These are phyloP conservation scores for Trachops cirrhosus DNA, from an alignment of 2,797 vertebrate species.

Conservation along the genomic window DNA sequence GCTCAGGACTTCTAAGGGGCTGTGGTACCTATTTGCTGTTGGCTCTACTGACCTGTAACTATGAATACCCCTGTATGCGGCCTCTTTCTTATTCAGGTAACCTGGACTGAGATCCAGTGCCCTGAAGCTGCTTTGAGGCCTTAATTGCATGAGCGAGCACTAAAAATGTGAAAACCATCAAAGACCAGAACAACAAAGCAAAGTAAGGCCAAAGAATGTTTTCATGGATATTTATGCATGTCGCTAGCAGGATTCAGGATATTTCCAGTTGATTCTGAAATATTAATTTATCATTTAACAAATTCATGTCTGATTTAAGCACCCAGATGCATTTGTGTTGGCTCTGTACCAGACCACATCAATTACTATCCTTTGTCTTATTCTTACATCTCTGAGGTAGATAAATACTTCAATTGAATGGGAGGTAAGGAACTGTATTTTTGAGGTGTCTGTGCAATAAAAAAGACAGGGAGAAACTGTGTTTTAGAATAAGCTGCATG, in stretches of 20 bases:
- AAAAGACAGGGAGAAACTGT: not conserved
- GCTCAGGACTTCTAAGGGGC: not conserved
- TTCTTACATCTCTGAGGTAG: not conserved
- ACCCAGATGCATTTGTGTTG: not conserved
- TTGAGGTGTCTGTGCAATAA: conserved; percentile 10
- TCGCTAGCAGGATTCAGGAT: conserved; percentile 5
- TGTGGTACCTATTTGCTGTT: conserved; percentile 1
- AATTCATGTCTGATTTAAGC: conserved; percentile 28
- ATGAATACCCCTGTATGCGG: not conserved
- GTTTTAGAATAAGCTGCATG: not conserved
- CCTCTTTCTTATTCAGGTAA: not conserved
- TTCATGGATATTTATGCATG: conserved; percentile 25
- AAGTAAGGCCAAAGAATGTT: conserved; percentile 49
- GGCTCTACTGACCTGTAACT: not conserved
- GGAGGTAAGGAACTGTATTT: conserved; percentile 25
- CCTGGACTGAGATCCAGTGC: conserved; percentile 13
- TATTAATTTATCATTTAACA: conserved; percentile 38
- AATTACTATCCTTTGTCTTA: conserved; percentile 14
- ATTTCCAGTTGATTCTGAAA: conserved; percentile 21
- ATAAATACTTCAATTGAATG: conserved; percentile 14
- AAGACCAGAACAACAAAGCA: conserved; percentile 44
- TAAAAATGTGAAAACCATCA: conserved; percentile 62
- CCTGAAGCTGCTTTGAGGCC: conserved; percentile 1
- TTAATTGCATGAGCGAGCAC: conserved; percentile 47
- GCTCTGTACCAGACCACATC: conserved; percentile 14